Evolutionary conservation across 2,113 vertebrate species (phyloP).

Genomic region (Mus pahari): DNA sequence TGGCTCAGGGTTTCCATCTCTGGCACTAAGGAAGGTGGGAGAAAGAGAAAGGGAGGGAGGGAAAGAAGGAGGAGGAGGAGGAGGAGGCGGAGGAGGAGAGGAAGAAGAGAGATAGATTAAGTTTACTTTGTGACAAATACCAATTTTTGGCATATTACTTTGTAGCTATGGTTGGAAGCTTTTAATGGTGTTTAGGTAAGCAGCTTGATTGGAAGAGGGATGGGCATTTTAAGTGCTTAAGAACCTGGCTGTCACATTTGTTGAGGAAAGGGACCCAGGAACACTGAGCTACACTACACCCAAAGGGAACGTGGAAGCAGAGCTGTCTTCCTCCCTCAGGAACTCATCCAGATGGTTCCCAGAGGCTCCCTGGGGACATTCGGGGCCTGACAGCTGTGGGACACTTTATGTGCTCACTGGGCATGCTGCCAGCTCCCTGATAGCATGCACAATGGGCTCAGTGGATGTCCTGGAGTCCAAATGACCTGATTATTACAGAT

Average conservation of each 20-base stretch:
- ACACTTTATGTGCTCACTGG: not conserved
- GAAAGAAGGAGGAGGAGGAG: too few relatives aligned
- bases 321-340: constrained; percentile 37
- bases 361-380: not conserved
- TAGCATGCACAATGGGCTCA: not conserved
- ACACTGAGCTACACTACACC: not conserved
- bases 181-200: not conserved
- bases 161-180: not conserved
- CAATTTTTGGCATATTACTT: not conserved
- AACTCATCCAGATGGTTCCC: constrained; percentile 14
- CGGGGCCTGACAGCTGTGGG: constrained; percentile 26
- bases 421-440: constrained; percentile 40
- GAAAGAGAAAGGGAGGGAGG: too few relatives aligned
- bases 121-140: not conserved
- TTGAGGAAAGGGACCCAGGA: not conserved
- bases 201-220: not conserved
- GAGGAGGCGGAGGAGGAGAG: too few relatives aligned
- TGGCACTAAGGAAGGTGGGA: not conserved
- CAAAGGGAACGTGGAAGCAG: not conserved
- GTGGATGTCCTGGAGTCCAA: not conserved
- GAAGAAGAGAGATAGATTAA: not conserved
- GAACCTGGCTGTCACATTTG: constrained; percentile 5
- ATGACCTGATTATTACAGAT: not conserved
- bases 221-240: not conserved
- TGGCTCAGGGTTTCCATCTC: not conserved